Evolutionary conservation across 2,797 vertebrate species (phyloP).

Genomic region (Protonibea diacanthus): DNA sequence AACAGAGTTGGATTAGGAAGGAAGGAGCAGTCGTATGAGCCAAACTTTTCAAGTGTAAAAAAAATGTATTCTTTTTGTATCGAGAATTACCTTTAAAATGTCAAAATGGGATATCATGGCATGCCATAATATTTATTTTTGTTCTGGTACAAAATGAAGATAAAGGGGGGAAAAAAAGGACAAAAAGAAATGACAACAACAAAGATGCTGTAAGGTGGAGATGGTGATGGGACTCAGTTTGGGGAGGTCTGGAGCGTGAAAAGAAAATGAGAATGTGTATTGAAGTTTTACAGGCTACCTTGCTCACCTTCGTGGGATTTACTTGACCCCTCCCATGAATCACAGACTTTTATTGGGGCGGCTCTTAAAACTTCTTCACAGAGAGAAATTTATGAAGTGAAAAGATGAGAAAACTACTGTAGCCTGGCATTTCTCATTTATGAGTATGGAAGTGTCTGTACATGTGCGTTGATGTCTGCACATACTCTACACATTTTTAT

Average conservation of each 20-base stretch:
- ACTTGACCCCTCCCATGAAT: constrained; percentile 57
- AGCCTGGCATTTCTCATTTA: constrained; percentile 15
- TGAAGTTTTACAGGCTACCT: constrained; percentile 39
- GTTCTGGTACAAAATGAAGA: not conserved
- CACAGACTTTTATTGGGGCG: constrained; percentile 52
- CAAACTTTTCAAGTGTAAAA: not conserved
- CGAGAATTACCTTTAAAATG: not conserved
- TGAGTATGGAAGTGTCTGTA: not conserved
- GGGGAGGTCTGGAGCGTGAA: constrained; percentile 1
- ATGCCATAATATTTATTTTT: not conserved
- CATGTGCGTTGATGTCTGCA: not conserved
- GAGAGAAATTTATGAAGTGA: constrained; percentile 41
- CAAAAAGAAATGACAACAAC: too few relatives aligned
- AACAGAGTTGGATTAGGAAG: not conserved
- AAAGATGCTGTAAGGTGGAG: not conserved
- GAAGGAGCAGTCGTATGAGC: not conserved
- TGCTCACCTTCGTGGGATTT: constrained; percentile 33
- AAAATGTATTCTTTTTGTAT: too few relatives aligned
- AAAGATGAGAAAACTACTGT: constrained; percentile 32
- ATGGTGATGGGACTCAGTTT: not conserved
- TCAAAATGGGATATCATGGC: not conserved
- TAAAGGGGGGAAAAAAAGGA: not conserved
- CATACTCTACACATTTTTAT: not conserved
- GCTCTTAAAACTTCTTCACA: constrained; percentile 39
- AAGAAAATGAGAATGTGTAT: constrained; percentile 37